A percentile compares a stretch with the other conserved stretches of the same genome.
These are phyloP conservation scores for Apis laboriosa DNA, from an alignment of 1,140 invertebrate species.

Conservation along the genomic window DNA sequence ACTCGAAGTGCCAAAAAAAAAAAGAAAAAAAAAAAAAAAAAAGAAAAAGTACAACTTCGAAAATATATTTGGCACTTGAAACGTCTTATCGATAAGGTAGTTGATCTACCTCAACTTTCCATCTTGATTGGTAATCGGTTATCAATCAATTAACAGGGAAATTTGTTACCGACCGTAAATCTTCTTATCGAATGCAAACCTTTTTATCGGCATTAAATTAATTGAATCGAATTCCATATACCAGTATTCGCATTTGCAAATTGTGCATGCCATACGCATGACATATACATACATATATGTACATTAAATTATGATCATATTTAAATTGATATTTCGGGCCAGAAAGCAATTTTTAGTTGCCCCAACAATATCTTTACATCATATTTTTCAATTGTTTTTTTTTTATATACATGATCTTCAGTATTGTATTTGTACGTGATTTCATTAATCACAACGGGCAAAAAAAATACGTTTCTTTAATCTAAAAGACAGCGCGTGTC, in stretches of 20 bases:
- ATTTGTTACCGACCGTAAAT: background rate
- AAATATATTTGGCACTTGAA: constrained; percentile 2
- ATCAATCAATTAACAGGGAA: background rate
- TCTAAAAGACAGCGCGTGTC: background rate
- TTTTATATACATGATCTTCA: constrained; percentile 30
- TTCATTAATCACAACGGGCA: background rate
- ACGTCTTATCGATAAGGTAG: background rate
- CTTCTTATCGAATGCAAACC: background rate
- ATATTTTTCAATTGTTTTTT: too few relatives aligned
- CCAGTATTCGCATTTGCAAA: background rate
- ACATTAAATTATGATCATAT: constrained; percentile 44
- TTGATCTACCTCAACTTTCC: background rate
- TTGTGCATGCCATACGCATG: background rate
- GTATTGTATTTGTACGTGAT: background rate
- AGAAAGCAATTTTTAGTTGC: background rate
- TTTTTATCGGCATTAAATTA: background rate
- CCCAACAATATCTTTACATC: background rate
- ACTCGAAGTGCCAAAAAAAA: background rate
- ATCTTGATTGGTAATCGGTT: background rate
- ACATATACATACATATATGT: constrained; percentile 34
- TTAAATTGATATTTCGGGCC: constrained; percentile 39
- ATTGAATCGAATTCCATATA: background rate
- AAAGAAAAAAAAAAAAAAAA: background rate
- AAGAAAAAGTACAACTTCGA: background rate
- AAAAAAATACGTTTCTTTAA: background rate